Conservation (phyloP, 37 sponge, comb jelly and placozoan genomes). For the Axinella damicornis region DNA sequence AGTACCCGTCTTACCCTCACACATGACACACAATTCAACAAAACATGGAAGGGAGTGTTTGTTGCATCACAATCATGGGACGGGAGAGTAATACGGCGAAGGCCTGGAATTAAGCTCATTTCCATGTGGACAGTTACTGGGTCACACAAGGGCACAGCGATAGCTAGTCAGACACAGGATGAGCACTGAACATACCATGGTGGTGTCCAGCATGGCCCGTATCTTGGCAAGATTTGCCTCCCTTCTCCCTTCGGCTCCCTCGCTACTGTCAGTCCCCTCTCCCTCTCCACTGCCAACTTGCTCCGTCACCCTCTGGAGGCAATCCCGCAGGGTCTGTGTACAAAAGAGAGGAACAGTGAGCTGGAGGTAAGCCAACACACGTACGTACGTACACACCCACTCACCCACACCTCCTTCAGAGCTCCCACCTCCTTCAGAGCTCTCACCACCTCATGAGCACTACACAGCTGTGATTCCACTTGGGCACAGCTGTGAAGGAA, state of each 20-base stretch:
- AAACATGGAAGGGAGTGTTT: too few species aligned
- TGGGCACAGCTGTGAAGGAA: constrained; percentile 11
- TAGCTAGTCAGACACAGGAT: not conserved
- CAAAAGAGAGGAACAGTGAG: not conserved
- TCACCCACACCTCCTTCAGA: constrained; percentile 45
- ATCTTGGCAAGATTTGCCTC: constrained; percentile 47
- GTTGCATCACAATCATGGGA: too few species aligned
- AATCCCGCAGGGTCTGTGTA: constrained; percentile 42
- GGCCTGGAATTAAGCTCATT: too few species aligned
- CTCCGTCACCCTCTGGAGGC: constrained; percentile 41
- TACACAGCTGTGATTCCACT: constrained; percentile 3
- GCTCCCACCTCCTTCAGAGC: not conserved
- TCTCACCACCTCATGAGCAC: not conserved
- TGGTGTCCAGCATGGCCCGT: constrained; percentile 80
- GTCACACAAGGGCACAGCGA: not conserved
- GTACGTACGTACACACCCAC: not conserved
- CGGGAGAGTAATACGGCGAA: too few species aligned
- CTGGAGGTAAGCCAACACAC: too few species aligned
- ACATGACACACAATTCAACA: too few species aligned
- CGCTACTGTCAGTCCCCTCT: not conserved
- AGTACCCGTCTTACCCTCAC: not conserved
- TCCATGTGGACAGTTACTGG: too few species aligned
- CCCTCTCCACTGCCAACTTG: constrained; percentile 8
- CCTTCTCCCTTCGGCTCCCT: not conserved
- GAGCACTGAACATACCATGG: constrained; percentile 40